Conservation (phyloP, 2,113 vertebrate species). For the Mesembrinibis cayennensis region DNA sequence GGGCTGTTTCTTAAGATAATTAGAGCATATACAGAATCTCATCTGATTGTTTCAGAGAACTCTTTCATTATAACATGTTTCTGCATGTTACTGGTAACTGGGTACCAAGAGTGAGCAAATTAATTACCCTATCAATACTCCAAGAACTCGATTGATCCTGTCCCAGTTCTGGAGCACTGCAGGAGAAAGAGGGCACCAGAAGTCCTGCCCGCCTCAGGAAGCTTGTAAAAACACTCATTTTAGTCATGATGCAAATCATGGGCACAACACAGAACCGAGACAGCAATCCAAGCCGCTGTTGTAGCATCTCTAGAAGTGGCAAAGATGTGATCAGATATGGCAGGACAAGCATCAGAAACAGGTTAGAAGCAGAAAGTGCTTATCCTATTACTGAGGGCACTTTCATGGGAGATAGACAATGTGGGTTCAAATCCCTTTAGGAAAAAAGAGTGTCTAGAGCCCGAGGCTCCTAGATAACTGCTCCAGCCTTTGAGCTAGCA, state of each 20-base stretch:
- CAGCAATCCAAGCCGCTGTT: not conserved
- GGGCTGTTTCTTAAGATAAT: not conserved
- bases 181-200: not conserved
- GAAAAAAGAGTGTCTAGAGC: not conserved
- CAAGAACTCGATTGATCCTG: not conserved
- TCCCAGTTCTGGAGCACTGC: not conserved
- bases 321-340: not conserved
- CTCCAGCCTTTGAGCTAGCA: not conserved
- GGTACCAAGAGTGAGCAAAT: not conserved
- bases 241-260: not conserved
- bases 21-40: not conserved
- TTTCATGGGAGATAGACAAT: accelerated
- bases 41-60: not conserved
- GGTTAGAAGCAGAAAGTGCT: not conserved
- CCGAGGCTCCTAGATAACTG: not conserved
- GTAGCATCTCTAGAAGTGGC: not conserved
- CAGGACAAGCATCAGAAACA: not conserved
- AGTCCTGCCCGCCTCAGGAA: not conserved
- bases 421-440: not conserved
- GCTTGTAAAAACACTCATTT: not conserved
- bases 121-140: not conserved
- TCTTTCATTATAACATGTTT: not conserved
- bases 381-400: not conserved
- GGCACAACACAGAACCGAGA: accelerated
- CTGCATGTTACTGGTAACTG: not conserved